Evolutionary conservation across 2,888 invertebrate species (phyloP), one percentile per base, ranked within the genome.

Genomic region (Microctonus brassicae): DNA sequence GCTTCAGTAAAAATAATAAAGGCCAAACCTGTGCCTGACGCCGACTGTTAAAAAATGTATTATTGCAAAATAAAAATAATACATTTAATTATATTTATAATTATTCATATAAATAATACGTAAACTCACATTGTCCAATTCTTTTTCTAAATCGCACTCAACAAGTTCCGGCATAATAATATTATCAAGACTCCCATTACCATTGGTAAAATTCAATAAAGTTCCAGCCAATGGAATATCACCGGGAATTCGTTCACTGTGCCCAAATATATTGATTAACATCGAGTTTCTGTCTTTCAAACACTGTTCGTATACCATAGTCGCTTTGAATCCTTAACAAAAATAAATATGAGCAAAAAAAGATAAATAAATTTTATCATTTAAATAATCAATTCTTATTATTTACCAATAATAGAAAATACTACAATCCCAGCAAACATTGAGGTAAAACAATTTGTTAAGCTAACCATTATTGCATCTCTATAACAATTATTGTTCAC

Each of bases 1-100:
- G 98, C 98, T 88, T 98, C 97, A 0, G 98, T 98, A 90, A 98
- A 98, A 79, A 98, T 97, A 75, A 98, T 97, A 88, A 98, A 98
- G 0, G 98, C 98, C 70, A 98, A 88, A 0, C 98, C 98, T 0
- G 98, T 97, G 26, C 98, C 98, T 2, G 97, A 95, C 0, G 97
- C 98, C 6, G 97, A 96, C 98, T 98, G n/a, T 67, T 58, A 57
- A 17, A 11, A 10, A n/a, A n/a, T n/a, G n/a, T n/a, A n/a, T n/a
- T n/a, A n/a, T 9, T 62, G 68, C 7, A 42, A 57, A 60, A 24
- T 52, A 69, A 5, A 17, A 39, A 7, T 29, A 29, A 29, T 7
- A 5, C 29, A 29, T 11, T 39, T 24, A 24, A 7, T 2, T 20
- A 36, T 5, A 11, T 13, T 5, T 20, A 36, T 22, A 36, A 29